phyloP scores from a whole-genome alignment of 2,113 vertebrate species.

The Salminus brasiliensis region DNA sequence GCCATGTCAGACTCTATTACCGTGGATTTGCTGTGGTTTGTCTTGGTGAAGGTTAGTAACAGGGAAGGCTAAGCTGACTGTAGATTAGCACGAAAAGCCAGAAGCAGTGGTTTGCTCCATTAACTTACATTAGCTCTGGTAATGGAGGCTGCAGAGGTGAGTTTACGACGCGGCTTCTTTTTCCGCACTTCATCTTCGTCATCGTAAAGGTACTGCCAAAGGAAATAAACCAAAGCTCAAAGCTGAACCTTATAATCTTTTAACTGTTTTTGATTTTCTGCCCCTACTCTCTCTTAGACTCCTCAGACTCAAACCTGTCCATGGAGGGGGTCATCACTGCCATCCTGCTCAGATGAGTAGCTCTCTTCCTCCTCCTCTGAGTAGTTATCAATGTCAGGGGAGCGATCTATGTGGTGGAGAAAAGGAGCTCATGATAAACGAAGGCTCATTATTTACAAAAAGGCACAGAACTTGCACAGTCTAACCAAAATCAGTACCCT shows the following conservation, averaged over 20 bases:
- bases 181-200: constrained; percentile 90
- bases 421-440: not conserved
- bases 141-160: constrained; percentile 81
- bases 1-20: not conserved
- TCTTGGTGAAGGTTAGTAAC: not conserved
- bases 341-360: constrained; percentile 91
- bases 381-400: constrained; percentile 91
- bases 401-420: constrained; percentile 78
- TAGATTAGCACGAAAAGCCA: not conserved
- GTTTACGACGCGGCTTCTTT: constrained; percentile 87
- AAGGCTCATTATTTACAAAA: not conserved
- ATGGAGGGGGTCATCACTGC: constrained; percentile 88
- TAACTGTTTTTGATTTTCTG: too few species aligned
- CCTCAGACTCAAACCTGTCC: constrained; percentile 75
- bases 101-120: not conserved
- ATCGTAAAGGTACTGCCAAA: constrained; percentile 82
- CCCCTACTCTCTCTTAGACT: too few species aligned
- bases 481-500: not conserved
- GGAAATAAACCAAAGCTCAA: not conserved
- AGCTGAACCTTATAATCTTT: too few species aligned
- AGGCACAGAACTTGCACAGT: not conserved
- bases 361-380: constrained; percentile 94
- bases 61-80: not conserved
- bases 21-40: constrained; percentile 1
- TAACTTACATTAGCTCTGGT: constrained; percentile 72